A percentile compares a stretch with the other conserved stretches of the same genome.
phyloP scores from a whole-genome alignment of 2,797 vertebrate species.

The Thalassophryne amazonica region DNA sequence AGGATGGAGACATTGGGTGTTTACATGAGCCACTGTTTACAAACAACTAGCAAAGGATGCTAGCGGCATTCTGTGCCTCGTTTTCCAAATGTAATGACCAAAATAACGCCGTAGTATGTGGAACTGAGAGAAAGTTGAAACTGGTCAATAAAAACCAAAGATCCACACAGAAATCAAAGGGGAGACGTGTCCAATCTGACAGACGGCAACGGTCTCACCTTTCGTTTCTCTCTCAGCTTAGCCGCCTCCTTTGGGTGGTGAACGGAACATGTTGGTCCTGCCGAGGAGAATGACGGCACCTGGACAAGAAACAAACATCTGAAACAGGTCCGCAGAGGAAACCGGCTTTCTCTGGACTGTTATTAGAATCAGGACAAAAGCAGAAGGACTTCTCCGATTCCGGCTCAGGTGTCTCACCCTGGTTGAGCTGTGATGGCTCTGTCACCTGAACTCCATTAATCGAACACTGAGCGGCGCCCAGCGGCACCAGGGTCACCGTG shows the following conservation, averaged over 20 bases:
- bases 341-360: too few species aligned
- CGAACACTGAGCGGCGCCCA: conserved; percentile 87
- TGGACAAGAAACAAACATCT: conserved; percentile 25
- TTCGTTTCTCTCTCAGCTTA: conserved; percentile 91
- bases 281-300: conserved; percentile 95
- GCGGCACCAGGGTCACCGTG: conserved; percentile 85
- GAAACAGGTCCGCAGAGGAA: too few species aligned
- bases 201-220: conserved; percentile 73
- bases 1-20: too few species aligned
- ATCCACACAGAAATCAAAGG: too few species aligned
- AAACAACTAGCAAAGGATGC: too few species aligned
- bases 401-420: conserved; percentile 76
- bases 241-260: conserved; percentile 98
- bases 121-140: too few species aligned
- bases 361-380: not conserved
- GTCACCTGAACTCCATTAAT: conserved; percentile 88
- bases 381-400: not conserved
- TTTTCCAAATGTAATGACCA: too few species aligned
- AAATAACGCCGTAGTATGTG: too few species aligned
- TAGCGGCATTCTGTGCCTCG: too few species aligned
- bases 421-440: conserved; percentile 85
- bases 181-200: too few species aligned
- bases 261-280: conserved; percentile 97
- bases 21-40: too few species aligned
- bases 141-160: too few species aligned